Evolutionary conservation across 2,797 vertebrate species (phyloP).

Genomic region (Rhynchonycteris naso): DNA sequence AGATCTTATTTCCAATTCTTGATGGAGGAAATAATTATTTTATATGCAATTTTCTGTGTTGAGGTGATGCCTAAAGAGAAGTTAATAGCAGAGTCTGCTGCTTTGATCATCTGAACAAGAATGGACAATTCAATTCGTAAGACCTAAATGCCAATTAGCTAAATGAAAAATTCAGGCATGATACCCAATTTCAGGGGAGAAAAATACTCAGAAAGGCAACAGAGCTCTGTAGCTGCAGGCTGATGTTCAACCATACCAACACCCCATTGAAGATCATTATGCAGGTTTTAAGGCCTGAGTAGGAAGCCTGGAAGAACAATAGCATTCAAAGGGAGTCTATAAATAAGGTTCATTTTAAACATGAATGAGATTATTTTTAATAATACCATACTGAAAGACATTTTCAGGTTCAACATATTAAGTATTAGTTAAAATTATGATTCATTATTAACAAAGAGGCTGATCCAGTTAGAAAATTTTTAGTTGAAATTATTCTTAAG

Average conservation of each 20-base stretch:
- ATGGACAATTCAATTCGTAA: not conserved
- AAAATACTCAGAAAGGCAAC: not conserved
- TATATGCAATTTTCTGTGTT: not conserved
- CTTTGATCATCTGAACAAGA: not conserved
- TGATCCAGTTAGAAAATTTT: constrained; percentile 43
- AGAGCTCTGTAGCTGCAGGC: not conserved
- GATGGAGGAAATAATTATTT: constrained; percentile 46
- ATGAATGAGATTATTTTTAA: constrained; percentile 56
- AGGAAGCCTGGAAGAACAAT: not conserved
- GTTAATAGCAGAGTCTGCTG: not conserved
- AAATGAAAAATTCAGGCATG: constrained; percentile 3
- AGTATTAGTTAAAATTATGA: constrained; percentile 63
- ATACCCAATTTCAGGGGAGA: not conserved
- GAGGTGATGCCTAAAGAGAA: constrained; percentile 36
- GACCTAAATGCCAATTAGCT: constrained; percentile 15
- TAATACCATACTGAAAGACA: constrained; percentile 26
- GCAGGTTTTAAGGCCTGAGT: not conserved
- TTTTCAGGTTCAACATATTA: constrained; percentile 54
- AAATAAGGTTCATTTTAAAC: constrained; percentile 55
- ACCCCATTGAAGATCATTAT: not conserved
- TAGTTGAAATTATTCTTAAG: not conserved
- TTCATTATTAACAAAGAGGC: constrained; percentile 45
- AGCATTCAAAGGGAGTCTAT: not conserved
- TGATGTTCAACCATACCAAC: not conserved
- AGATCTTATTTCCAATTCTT: constrained; percentile 2